A percentile compares a stretch with the other conserved stretches of the same genome.
phyloP scores from a whole-genome alignment of 2,888 invertebrate species.

The Drosophila anceps region DNA sequence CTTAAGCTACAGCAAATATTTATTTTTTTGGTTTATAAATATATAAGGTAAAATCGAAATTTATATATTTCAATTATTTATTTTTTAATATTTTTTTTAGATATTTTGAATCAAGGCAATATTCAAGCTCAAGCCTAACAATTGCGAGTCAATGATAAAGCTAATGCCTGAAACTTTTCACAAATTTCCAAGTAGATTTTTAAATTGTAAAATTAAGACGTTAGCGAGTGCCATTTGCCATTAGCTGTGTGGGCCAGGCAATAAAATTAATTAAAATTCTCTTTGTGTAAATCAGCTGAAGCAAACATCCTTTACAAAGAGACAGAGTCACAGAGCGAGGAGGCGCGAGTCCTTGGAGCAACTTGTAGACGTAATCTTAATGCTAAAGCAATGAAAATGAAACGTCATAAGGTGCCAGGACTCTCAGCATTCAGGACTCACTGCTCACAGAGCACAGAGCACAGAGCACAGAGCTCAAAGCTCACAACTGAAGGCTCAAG shows the following conservation, averaged over 20 bases:
- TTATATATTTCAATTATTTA: too few relatives aligned
- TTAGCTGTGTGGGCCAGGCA: constrained; percentile 48
- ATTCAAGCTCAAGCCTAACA: too few relatives aligned
- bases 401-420: constrained; percentile 60
- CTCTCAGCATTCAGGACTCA: constrained; percentile 35
- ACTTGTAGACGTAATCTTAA: constrained; percentile 61
- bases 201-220: constrained; percentile 8
- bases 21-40: not conserved
- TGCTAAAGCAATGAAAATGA: constrained; percentile 65
- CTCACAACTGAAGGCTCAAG: constrained; percentile 43
- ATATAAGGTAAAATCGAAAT: not conserved
- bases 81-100: too few relatives aligned
- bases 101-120: too few relatives aligned
- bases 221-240: constrained; percentile 41
- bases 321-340: constrained; percentile 30
- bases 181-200: constrained; percentile 8
- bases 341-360: constrained; percentile 37
- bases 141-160: not conserved
- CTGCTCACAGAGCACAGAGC: constrained; percentile 28
- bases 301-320: constrained; percentile 83
- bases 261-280: constrained; percentile 77
- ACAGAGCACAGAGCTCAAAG: constrained; percentile 35
- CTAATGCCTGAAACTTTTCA: not conserved
- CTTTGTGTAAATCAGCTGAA: constrained; percentile 78
- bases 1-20: not conserved